Base-by-base conservation (phyloP, 2,797 vertebrate species). In the Columba guinea region DNA sequence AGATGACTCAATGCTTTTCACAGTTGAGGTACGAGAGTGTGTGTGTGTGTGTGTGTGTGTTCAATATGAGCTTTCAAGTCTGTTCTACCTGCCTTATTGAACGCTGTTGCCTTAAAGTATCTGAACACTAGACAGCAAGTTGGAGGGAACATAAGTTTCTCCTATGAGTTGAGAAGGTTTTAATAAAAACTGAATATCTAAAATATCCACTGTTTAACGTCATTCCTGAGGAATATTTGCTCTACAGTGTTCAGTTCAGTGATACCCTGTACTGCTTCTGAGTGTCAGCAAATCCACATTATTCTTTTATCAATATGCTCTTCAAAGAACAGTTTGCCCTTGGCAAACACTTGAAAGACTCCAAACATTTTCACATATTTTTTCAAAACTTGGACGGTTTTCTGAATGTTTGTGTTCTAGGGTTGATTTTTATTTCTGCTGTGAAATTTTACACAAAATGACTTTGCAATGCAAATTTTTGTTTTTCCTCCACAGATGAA, bases 401-500 rank as follows among this genome's bases (percentile, higher is more conserved):
- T 86, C 21, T 69, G 53, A 9, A 32, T n/a, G 48, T 68, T 89
- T 81, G 34, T 87, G 22, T 26, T 84, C 28, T 59, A n/a, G 58
- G 15, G 22, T 18, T 41, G 27, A 24, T 26, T 27, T n/a, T 32
- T 69, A 12, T 60, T 24, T 11, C 35, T 34, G 56, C 32, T 77
- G 7, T 78, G 12, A 84, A 67, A 77, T 59, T 77, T 78, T 76
- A 46, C 46, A 24, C 70, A 28, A 32, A 82, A 28, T 97, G 39
- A 97, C 64, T 83, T 77, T 67, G 27, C 53, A 46, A 68, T 94
- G 48, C 49, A 49, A 53, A 39, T 86, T 17, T 5, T 39, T 56
- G 60, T 67, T 39, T 20, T 48, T 1, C 4, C 13, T 88, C 37
- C 44, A n/a, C 92, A 99, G 99, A 99, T 99, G 99, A 99, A 97